These are phyloP conservation scores for Eriosoma lanigerum DNA, from an alignment of 1,140 invertebrate genomes.

Conservation along the genomic window DNA sequence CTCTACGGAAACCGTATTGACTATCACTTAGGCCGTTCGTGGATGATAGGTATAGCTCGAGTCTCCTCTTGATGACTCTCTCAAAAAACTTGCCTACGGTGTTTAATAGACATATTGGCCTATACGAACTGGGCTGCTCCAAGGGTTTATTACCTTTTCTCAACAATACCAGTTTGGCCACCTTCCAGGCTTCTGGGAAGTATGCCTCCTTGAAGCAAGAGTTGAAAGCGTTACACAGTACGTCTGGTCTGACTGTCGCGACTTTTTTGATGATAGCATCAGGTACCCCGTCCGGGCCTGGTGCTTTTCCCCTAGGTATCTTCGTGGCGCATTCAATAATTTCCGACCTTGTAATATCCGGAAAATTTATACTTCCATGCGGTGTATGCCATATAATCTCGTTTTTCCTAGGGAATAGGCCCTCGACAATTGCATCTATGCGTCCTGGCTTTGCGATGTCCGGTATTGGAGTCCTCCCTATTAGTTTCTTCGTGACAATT, in stretches of 20 bases:
- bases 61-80: background rate
- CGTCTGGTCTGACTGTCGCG: background rate
- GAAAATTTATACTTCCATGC: background rate
- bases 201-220: background rate
- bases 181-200: background rate
- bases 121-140: background rate
- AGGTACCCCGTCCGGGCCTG: background rate
- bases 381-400: background rate
- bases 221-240: background rate
- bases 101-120: background rate
- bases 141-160: background rate
- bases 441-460: background rate
- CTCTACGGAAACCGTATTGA: background rate
- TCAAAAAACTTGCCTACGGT: background rate
- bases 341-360: background rate
- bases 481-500: constrained; percentile 1
- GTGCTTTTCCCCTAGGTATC: background rate
- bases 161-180: background rate
- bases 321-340: background rate
- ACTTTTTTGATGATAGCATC: background rate
- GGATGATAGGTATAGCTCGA: background rate
- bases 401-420: background rate
- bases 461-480: background rate
- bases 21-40: background rate
- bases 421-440: background rate